phyloP scores from a whole-genome alignment of 2,888 invertebrate species.

The Agriopis marginaria region DNA sequence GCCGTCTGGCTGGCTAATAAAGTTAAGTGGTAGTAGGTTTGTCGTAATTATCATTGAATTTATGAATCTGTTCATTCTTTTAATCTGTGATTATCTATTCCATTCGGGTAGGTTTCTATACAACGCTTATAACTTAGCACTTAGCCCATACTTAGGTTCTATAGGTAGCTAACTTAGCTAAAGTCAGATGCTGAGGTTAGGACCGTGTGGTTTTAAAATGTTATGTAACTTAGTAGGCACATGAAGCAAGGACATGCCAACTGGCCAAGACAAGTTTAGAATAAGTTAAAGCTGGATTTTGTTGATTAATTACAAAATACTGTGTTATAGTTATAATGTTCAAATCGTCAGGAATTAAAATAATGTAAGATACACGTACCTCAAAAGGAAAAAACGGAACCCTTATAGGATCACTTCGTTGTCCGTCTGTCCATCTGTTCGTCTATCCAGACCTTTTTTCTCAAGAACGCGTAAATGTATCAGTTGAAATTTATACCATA shows the following conservation, averaged over 20 bases:
- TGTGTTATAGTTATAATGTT: too few species aligned
- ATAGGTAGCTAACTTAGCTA: slow-evolving; percentile 17
- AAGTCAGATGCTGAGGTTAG: slow-evolving; percentile 19
- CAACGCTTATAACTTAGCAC: slow-evolving; percentile 29
- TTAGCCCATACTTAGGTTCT: slow-evolving; percentile 27
- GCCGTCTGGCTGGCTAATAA: too few species aligned
- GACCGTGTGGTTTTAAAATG: slow-evolving; percentile 20
- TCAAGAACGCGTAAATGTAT: too few species aligned
- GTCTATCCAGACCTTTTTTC: too few species aligned
- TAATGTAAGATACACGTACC: too few species aligned
- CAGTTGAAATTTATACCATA: too few species aligned
- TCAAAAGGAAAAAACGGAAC: too few species aligned
- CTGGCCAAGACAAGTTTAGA: slow-evolving; percentile 9
- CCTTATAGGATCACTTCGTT: too few species aligned
- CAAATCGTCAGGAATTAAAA: too few species aligned
- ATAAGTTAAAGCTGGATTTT: slow-evolving; percentile 4
- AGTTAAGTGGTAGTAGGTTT: neutral
- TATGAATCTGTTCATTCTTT: slow-evolving; percentile 2
- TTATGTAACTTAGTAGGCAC: slow-evolving; percentile 20
- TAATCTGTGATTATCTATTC: slow-evolving; percentile 27
- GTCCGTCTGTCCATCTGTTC: too few species aligned
- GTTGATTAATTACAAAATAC: neutral
- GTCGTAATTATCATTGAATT: neutral
- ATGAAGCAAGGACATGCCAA: slow-evolving; percentile 18
- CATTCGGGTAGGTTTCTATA: slow-evolving; percentile 29